Conservation (phyloP, 2,797 vertebrate genomes). For the Cyclopterus lumpus region DNA sequence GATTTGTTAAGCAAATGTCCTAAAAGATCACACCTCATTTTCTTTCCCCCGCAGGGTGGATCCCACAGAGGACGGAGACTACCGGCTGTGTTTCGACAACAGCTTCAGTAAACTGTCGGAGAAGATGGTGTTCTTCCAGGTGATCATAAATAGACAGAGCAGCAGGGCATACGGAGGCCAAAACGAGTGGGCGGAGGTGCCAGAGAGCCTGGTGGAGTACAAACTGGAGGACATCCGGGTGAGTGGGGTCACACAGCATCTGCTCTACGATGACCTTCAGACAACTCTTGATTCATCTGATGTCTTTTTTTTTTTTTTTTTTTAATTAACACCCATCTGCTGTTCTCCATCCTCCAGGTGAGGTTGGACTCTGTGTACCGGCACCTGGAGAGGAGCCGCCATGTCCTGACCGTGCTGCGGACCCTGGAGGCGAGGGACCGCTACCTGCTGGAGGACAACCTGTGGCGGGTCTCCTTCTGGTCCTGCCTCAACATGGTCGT, state of each 20-base stretch:
- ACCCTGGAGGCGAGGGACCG: slow-evolving; percentile 89
- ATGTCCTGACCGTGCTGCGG: slow-evolving; percentile 82
- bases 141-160: slow-evolving; percentile 78
- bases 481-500: slow-evolving; percentile 85
- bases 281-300: background rate
- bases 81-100: slow-evolving; percentile 93
- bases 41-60: slow-evolving; percentile 80
- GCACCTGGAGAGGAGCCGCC: slow-evolving; percentile 85
- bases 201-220: slow-evolving; percentile 83
- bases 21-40: background rate
- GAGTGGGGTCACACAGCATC: background rate
- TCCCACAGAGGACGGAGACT: slow-evolving; percentile 87
- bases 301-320: background rate
- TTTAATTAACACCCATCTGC: background rate
- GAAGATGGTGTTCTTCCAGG: slow-evolving; percentile 90
- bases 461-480: slow-evolving; percentile 91
- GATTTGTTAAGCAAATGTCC: background rate
- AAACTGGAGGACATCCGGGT: slow-evolving; percentile 90
- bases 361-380: slow-evolving; percentile 83
- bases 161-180: slow-evolving; percentile 46
- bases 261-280: background rate
- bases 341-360: slow-evolving; percentile 68
- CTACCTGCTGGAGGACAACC: slow-evolving; percentile 90
- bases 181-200: slow-evolving; percentile 70
- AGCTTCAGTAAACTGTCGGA: slow-evolving; percentile 89